Evolutionary conservation across 2,113 vertebrate species (phyloP).

Genomic region (Zosterops pallidus): DNA sequence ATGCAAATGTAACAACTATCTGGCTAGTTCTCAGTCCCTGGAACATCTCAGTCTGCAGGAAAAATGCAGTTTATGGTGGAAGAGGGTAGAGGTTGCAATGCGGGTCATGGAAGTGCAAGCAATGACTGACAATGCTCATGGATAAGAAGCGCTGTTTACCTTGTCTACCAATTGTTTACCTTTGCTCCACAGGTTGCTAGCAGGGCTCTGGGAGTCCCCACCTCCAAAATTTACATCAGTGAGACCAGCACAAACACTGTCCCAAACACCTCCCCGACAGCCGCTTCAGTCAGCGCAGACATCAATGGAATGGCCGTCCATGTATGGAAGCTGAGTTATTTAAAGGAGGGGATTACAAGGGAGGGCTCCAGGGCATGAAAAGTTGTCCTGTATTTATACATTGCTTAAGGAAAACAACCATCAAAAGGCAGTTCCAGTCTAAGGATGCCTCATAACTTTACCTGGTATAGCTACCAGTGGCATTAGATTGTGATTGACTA

Average conservation of each 20-base stretch:
- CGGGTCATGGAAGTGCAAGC: neutral
- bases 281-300: constrained; percentile 89
- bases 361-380: neutral
- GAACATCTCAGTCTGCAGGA: neutral
- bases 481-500: neutral
- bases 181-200: constrained; percentile 85
- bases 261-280: constrained; percentile 91
- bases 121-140: neutral
- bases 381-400: neutral
- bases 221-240: constrained; percentile 86
- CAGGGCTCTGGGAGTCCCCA: constrained; percentile 81
- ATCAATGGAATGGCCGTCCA: constrained; percentile 90
- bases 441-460: neutral
- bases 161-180: neutral
- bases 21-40: neutral
- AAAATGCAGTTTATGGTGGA: neutral
- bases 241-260: constrained; percentile 97
- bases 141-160: neutral
- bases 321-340: constrained; percentile 61
- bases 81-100: neutral
- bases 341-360: neutral
- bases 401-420: neutral
- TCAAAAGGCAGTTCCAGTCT: neutral
- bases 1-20: neutral
- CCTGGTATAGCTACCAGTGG: fast-evolving